A percentile compares a stretch with the other conserved stretches of the same genome.
phyloP scores from a whole-genome alignment of 2,888 invertebrate genomes.

The Drosophila nr. perissopoda region DNA sequence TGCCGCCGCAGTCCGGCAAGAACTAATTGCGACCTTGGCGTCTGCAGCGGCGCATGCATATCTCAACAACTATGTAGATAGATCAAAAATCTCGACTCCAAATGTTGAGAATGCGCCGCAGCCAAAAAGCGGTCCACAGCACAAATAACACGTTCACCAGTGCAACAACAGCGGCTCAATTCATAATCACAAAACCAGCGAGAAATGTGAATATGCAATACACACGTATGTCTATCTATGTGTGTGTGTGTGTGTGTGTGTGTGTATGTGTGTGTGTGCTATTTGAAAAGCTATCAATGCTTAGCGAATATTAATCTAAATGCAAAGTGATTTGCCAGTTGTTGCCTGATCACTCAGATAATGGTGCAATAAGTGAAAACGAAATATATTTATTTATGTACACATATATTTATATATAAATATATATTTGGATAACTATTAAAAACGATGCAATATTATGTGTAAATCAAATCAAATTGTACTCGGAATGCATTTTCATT shows the following conservation, averaged over 20 bases:
- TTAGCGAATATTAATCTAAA: constrained; percentile 24
- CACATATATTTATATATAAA: not conserved
- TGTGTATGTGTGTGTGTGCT: not conserved
- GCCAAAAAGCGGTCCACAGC: constrained; percentile 2
- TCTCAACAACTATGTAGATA: constrained; percentile 49
- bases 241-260: not conserved
- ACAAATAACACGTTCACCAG: constrained; percentile 57
- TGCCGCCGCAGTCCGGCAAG: constrained; percentile 43
- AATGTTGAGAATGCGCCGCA: constrained; percentile 40
- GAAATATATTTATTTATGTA: not conserved
- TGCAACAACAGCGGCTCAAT: constrained; percentile 20
- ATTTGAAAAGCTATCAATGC: constrained; percentile 36
- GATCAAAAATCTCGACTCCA: constrained; percentile 28
- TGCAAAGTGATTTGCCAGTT: constrained; percentile 32
- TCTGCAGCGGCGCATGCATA: constrained; percentile 55
- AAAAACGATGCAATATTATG: not conserved
- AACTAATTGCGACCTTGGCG: constrained; percentile 78
- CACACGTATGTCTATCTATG: not conserved
- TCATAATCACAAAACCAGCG: constrained; percentile 12
- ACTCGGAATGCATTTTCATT: not conserved
- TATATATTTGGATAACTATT: not conserved
- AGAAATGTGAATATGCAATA: not conserved
- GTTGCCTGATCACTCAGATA: constrained; percentile 22
- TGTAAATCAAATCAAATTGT: not conserved
- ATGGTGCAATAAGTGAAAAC: constrained; percentile 20